phyloP scores from a whole-genome alignment of 1,140 invertebrate genomes.

The Asbolus verrucosus region DNA sequence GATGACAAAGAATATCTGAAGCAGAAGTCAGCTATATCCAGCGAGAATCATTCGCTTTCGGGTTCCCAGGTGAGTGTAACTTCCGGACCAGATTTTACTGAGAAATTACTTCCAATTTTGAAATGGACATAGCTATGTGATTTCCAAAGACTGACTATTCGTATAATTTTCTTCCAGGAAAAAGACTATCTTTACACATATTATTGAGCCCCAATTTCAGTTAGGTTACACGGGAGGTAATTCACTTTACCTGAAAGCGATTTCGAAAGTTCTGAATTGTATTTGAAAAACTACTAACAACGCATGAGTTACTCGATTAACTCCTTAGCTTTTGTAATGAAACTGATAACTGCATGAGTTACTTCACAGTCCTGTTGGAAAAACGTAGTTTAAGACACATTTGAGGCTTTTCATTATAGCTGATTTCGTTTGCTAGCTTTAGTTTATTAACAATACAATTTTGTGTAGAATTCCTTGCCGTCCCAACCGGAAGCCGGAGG shows the following conservation, averaged over 20 bases:
- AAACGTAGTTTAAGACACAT: slow-evolving; percentile 1
- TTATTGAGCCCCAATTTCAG: slow-evolving; percentile 64
- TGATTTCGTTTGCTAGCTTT: slow-evolving; percentile 32
- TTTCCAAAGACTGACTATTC: slow-evolving; percentile 15
- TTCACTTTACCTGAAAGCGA: neutral
- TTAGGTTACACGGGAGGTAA: slow-evolving; percentile 16
- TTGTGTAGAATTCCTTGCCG: slow-evolving; percentile 74
- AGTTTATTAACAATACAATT: slow-evolving; percentile 27
- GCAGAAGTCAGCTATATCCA: slow-evolving; percentile 78
- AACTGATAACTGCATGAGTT: slow-evolving; percentile 24
- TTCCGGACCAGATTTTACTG: slow-evolving; percentile 15
- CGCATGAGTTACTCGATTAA: slow-evolving; percentile 16
- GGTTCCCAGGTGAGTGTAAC: slow-evolving; percentile 74
- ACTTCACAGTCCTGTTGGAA: slow-evolving; percentile 20
- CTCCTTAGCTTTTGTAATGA: slow-evolving; percentile 13
- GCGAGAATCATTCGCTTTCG: slow-evolving; percentile 72
- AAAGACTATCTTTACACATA: slow-evolving; percentile 69
- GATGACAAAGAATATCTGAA: slow-evolving; percentile 94
- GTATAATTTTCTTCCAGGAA: slow-evolving; percentile 65
- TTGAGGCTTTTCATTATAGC: slow-evolving; percentile 31
- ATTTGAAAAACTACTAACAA: slow-evolving; percentile 33
- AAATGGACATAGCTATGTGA: slow-evolving; percentile 29
- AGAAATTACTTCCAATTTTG: slow-evolving; percentile 30
- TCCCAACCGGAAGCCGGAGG: slow-evolving; percentile 69
- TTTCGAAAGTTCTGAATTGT: slow-evolving; percentile 29